phyloP scores from a whole-genome alignment of 1,140 invertebrate genomes.

The Anadara kagoshimensis region DNA sequence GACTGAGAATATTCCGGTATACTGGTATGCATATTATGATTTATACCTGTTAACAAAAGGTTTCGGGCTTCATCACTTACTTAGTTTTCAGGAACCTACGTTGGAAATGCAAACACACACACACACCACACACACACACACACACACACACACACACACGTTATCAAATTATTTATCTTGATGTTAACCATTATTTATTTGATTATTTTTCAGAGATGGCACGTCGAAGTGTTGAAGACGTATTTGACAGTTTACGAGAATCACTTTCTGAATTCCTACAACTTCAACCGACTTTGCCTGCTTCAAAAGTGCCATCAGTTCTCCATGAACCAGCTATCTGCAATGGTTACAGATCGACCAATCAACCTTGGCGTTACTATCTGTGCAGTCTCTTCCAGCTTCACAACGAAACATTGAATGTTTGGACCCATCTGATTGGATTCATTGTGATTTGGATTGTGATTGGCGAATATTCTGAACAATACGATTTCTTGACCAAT shows the following conservation, averaged over 20 bases:
- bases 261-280: slow-evolving; percentile 8
- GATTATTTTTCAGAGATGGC: too few relatives aligned
- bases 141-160: too few relatives aligned
- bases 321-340: slow-evolving; percentile 66
- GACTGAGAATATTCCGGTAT: too few relatives aligned
- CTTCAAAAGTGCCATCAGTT: slow-evolving; percentile 50
- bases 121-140: too few relatives aligned
- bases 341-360: slow-evolving; percentile 60
- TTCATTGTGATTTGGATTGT: slow-evolving; percentile 48
- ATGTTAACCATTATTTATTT: too few relatives aligned
- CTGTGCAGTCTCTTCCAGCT: slow-evolving; percentile 66
- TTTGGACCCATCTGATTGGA: slow-evolving; percentile 70
- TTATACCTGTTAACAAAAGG: too few relatives aligned
- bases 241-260: neutral
- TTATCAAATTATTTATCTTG: too few relatives aligned
- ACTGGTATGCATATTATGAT: too few relatives aligned
- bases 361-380: slow-evolving; percentile 67
- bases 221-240: neutral
- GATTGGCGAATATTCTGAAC: slow-evolving; percentile 40
- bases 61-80: too few relatives aligned
- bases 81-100: too few relatives aligned
- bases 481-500: slow-evolving; percentile 46
- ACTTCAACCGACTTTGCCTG: slow-evolving; percentile 49
- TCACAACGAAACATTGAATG: slow-evolving; percentile 72
- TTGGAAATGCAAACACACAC: too few relatives aligned